phyloP scores from a whole-genome alignment of 2,113 vertebrate species.

The Ictalurus punctatus region DNA sequence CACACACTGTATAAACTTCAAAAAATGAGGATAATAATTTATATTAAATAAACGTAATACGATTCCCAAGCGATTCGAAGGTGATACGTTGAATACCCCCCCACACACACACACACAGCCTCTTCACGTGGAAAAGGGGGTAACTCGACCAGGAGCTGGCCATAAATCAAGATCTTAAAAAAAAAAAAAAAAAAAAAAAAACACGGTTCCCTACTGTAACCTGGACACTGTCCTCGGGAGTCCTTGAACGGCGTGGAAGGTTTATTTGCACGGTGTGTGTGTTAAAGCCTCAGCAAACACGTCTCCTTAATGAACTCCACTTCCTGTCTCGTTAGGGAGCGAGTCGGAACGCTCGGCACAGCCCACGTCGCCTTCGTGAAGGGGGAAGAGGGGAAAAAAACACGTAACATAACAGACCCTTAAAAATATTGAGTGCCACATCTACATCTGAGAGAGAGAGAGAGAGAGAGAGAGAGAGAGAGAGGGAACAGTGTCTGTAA shows the following conservation, averaged over 20 bases:
- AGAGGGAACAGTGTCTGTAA: constrained; percentile 75
- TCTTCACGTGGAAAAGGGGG: too few relatives aligned
- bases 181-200: too few relatives aligned
- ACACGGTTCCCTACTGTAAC: background rate
- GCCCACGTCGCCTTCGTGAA: background rate
- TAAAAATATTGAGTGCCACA: background rate
- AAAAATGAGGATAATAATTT: too few relatives aligned
- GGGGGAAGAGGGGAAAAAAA: background rate
- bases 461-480: constrained; percentile 38
- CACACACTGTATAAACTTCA: too few relatives aligned
- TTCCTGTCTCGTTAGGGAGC: constrained; percentile 29
- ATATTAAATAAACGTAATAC: too few relatives aligned
- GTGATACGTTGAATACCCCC: too few relatives aligned
- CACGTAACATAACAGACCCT: background rate
- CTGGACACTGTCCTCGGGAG: background rate
- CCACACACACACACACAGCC: too few relatives aligned
- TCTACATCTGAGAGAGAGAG: background rate
- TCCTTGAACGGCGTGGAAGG: constrained; percentile 49
- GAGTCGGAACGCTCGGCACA: background rate
- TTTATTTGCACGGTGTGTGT: constrained; percentile 60
- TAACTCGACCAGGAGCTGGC: too few relatives aligned
- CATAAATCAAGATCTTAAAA: too few relatives aligned
- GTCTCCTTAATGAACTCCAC: constrained; percentile 40
- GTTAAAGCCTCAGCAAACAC: constrained; percentile 6
- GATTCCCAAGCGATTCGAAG: too few relatives aligned